These are phyloP conservation scores for Trichonephila clavipes DNA, from an alignment of 1,140 invertebrate genomes.

Conservation along the genomic window DNA sequence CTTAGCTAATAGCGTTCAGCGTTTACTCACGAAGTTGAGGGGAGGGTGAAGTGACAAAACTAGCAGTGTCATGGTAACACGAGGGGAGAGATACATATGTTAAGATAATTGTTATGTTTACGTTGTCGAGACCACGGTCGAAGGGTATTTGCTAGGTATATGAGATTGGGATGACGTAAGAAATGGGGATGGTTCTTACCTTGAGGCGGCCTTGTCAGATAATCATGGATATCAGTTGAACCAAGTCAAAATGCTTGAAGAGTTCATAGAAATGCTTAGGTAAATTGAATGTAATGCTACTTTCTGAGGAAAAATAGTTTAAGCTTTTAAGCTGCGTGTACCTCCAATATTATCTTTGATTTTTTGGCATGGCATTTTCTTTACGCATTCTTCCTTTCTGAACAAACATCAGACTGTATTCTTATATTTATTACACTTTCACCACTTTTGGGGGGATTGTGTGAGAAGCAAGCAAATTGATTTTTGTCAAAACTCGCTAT, in stretches of 20 bases:
- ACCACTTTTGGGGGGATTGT: too few species aligned
- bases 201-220: background rate
- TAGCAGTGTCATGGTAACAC: conserved; percentile 1
- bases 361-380: too few species aligned
- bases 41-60: background rate
- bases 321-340: too few species aligned
- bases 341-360: too few species aligned
- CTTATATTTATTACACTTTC: too few species aligned
- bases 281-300: too few species aligned
- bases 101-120: conserved; percentile 34
- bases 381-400: too few species aligned
- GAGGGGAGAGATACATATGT: conserved; percentile 7
- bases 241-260: background rate
- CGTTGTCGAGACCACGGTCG: background rate
- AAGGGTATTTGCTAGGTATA: background rate
- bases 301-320: too few species aligned
- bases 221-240: background rate
- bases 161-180: background rate
- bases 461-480: too few species aligned
- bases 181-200: background rate
- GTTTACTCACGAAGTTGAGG: background rate
- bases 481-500: too few species aligned
- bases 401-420: too few species aligned
- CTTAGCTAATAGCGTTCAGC: conserved; percentile 3
- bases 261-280: too few species aligned